Percentiles rank a stretch among this genome's conserved stretches.
Evolutionary conservation across 2,113 vertebrate genomes (phyloP).

Genomic region (Channa argus): DNA sequence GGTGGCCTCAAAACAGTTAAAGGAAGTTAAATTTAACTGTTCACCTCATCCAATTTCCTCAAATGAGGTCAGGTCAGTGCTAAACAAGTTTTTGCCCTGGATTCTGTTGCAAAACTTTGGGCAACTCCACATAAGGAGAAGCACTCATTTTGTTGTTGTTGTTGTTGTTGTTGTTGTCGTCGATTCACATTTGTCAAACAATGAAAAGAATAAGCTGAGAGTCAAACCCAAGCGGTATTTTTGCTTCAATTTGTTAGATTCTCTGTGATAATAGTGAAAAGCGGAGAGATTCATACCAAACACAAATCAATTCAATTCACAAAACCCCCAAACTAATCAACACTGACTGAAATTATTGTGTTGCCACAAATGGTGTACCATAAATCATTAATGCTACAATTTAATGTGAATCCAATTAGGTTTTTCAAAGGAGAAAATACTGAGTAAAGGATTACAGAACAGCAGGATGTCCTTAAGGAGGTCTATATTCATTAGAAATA

Average conservation of each 20-base stretch:
- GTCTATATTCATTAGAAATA: constrained; percentile 8
- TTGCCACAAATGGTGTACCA: neutral
- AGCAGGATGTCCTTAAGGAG: neutral
- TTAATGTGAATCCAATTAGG: constrained; percentile 1
- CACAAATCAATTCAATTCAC: constrained; percentile 1
- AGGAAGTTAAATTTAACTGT: constrained; percentile 54
- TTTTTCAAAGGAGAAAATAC: neutral
- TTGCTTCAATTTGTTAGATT: neutral
- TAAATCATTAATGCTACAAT: neutral
- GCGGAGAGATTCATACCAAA: constrained; percentile 3
- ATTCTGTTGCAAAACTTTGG: constrained; percentile 22
- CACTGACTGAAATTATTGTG: neutral
- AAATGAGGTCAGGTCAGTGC: constrained; percentile 40
- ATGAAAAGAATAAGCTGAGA: neutral
- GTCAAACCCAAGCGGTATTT: constrained; percentile 18
- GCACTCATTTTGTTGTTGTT: too few relatives aligned
- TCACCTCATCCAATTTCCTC: constrained; percentile 44
- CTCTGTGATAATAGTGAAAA: neutral
- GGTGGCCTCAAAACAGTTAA: constrained; percentile 53
- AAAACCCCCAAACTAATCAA: neutral
- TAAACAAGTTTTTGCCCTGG: constrained; percentile 24
- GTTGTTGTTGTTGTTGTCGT: neutral
- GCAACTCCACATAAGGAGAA: neutral
- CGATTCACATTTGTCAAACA: constrained; percentile 25
- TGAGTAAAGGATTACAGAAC: neutral